Percentiles rank a stretch among this genome's conserved stretches.
phyloP scores from a whole-genome alignment of 92 coral and sea anemone genomes.

The Ricordea florida region DNA sequence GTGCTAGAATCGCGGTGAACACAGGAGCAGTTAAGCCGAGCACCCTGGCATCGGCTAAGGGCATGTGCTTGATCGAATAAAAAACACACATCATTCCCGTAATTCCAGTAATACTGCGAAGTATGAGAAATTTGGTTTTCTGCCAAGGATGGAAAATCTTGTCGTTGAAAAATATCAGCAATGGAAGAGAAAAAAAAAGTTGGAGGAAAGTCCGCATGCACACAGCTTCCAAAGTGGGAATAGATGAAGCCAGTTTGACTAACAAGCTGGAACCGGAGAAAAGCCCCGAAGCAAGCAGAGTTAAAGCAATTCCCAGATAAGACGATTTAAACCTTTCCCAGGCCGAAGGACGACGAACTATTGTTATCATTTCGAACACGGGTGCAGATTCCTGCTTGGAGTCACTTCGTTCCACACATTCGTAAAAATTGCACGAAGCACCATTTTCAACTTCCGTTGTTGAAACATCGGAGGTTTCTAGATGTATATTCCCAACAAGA shows the following conservation, averaged over 20 bases:
- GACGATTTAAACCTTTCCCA: background rate
- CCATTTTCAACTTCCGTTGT: too few relatives aligned
- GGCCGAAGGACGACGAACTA: background rate
- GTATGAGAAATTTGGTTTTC: conserved; percentile 21
- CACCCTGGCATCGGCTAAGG: conserved; percentile 78
- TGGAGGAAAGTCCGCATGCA: conserved; percentile 32
- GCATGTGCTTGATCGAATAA: conserved; percentile 77
- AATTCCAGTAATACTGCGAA: conserved; percentile 54
- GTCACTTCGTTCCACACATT: too few relatives aligned
- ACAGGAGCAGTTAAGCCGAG: conserved; percentile 67
- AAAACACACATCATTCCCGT: conserved; percentile 51
- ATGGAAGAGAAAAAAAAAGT: conserved; percentile 43
- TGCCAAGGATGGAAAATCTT: conserved; percentile 5
- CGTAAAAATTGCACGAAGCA: too few relatives aligned
- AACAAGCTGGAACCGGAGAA: conserved; percentile 26
- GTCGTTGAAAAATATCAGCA: conserved; percentile 37
- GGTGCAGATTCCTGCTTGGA: too few relatives aligned
- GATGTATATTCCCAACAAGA: too few relatives aligned
- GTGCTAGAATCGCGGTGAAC: conserved; percentile 65
- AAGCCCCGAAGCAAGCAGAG: conserved; percentile 22
- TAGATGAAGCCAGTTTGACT: conserved; percentile 48
- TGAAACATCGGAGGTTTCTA: too few relatives aligned
- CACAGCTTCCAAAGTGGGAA: conserved; percentile 58
- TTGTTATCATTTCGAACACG: too few relatives aligned
- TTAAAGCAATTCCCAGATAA: background rate